phyloP scores from a whole-genome alignment of 2,888 invertebrate species.

The Cabera pusaria region DNA sequence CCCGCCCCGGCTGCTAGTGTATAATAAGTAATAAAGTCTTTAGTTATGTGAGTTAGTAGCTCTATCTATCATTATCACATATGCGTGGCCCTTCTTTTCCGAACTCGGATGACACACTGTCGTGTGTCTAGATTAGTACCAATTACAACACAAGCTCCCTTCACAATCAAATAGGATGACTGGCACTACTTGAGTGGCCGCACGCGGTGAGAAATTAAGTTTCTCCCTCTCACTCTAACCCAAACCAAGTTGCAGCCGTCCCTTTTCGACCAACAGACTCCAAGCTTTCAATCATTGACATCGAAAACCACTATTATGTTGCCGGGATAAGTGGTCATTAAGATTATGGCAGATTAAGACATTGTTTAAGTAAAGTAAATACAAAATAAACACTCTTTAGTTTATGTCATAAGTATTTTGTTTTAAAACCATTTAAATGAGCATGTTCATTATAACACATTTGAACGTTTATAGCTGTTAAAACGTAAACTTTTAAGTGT shows the following conservation, averaged over 20 bases:
- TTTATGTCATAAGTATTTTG: conserved; percentile 22
- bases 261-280: conserved; percentile 36
- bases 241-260: conserved; percentile 39
- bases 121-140: conserved; percentile 72
- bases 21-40: too few species aligned
- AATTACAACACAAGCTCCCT: conserved; percentile 73
- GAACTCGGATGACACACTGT: too few species aligned
- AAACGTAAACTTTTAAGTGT: conserved; percentile 41
- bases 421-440: conserved; percentile 22
- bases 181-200: conserved; percentile 72
- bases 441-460: conserved; percentile 37
- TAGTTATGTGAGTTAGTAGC: too few species aligned
- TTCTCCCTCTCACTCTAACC: conserved; percentile 48
- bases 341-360: conserved; percentile 31
- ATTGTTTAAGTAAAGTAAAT: conserved; percentile 39
- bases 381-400: conserved; percentile 27
- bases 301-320: conserved; percentile 44
- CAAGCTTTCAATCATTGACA: conserved; percentile 50
- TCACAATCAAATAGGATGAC: conserved; percentile 80
- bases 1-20: too few species aligned
- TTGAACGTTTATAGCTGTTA: conserved; percentile 38
- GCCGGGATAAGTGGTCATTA: conserved; percentile 39
- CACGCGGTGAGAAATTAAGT: conserved; percentile 70
- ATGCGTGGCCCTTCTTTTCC: too few species aligned
- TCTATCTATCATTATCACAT: too few species aligned